Conservation (phyloP, 2,113 vertebrate species). For the Ctenodactylus gundi region DNA sequence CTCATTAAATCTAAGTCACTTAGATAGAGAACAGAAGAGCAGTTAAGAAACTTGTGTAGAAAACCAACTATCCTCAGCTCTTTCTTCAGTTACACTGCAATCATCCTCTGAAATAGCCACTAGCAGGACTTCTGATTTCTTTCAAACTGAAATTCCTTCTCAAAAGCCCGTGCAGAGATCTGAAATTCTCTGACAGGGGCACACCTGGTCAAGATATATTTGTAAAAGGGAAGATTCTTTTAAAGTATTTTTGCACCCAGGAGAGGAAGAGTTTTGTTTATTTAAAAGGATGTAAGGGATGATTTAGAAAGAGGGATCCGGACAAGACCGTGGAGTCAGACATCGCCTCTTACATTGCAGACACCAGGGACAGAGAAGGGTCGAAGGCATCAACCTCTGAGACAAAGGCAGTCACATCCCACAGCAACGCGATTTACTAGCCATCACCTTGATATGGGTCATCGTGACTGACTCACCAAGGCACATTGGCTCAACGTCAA, state of each 20-base stretch:
- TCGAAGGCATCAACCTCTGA: neutral
- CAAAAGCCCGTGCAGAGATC: constrained; percentile 12
- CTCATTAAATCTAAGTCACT: constrained; percentile 16
- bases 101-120: neutral
- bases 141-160: neutral
- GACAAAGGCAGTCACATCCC: fast-evolving
- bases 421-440: neutral
- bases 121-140: neutral
- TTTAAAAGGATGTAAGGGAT: neutral
- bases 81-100: neutral
- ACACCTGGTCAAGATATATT: neutral
- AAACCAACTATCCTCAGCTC: neutral
- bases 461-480: neutral
- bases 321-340: neutral
- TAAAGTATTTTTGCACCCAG: neutral
- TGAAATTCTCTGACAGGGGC: neutral
- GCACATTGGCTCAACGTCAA: fast-evolving
- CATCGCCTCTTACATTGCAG: neutral
- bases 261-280: neutral
- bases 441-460: neutral
- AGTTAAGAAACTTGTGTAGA: neutral
- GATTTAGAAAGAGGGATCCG: neutral
- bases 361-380: fast-evolving
- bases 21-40: neutral
- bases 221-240: constrained; percentile 2